phyloP scores from a whole-genome alignment of 2,888 invertebrate species.

The Prosapia bicincta region DNA sequence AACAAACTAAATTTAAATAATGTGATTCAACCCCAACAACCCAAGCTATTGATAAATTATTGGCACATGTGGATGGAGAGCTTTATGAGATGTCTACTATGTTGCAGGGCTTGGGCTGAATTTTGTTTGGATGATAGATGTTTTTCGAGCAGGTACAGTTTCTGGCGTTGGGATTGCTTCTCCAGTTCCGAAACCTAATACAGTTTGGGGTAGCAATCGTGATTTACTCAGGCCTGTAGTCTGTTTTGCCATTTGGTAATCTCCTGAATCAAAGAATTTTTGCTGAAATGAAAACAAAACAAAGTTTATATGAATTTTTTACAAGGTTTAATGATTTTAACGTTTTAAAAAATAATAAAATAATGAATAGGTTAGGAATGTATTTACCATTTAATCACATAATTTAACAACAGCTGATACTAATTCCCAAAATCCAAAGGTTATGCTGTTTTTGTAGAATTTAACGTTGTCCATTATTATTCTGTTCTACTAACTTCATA shows the following conservation, averaged over 20 bases:
- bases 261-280: slow-evolving; percentile 99
- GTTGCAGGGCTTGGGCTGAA: slow-evolving; percentile 45
- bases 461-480: too few relatives aligned
- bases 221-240: slow-evolving; percentile 43
- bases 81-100: slow-evolving; percentile 3
- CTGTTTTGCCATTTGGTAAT: slow-evolving; percentile 99
- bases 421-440: too few relatives aligned
- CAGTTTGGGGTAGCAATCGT: slow-evolving; percentile 20
- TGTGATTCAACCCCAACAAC: too few relatives aligned
- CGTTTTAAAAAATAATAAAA: too few relatives aligned
- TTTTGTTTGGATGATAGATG: slow-evolving; percentile 81
- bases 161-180: slow-evolving; percentile 97
- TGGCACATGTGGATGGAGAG: neutral
- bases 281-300: slow-evolving; percentile 69
- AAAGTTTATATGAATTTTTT: too few relatives aligned
- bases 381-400: too few relatives aligned
- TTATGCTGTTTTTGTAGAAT: too few relatives aligned
- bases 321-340: too few relatives aligned
- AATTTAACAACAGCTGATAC: too few relatives aligned
- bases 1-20: too few relatives aligned
- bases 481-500: too few relatives aligned
- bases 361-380: too few relatives aligned
- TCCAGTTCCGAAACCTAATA: slow-evolving; percentile 60
- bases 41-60: neutral
- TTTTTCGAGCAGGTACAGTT: slow-evolving; percentile 88